These are phyloP conservation scores for Neotragus pygmaeus DNA, from an alignment of 2,113 vertebrate genomes.

Conservation along the genomic window DNA sequence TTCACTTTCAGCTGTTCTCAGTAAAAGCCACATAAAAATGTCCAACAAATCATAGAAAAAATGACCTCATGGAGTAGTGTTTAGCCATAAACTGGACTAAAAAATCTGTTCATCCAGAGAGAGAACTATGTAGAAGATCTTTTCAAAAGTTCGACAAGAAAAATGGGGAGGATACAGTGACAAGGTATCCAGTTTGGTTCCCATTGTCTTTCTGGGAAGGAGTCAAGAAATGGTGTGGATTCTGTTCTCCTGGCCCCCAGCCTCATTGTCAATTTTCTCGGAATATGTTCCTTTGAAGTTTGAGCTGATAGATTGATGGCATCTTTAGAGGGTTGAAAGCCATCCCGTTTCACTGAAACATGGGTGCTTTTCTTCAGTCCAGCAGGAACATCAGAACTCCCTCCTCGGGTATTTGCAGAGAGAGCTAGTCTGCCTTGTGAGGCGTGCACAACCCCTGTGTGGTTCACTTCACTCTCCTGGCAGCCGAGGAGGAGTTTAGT, in stretches of 20 bases:
- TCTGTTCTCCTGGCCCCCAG: background rate
- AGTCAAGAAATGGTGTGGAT: conserved; percentile 5
- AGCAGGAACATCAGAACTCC: background rate
- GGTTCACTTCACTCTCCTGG: background rate
- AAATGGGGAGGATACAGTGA: background rate
- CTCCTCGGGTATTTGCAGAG: background rate
- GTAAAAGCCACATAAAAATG: conserved; percentile 63
- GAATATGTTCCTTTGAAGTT: conserved; percentile 56
- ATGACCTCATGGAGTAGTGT: conserved; percentile 38
- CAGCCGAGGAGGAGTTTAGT: background rate
- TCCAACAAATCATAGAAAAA: conserved; percentile 68
- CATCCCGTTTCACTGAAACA: conserved; percentile 36
- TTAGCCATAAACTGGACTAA: conserved; percentile 52
- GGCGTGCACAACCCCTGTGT: background rate
- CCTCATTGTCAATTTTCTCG: conserved; percentile 41
- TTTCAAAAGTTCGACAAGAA: conserved; percentile 47
- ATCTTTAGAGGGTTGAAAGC: conserved; percentile 7
- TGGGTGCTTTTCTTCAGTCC: conserved; percentile 10
- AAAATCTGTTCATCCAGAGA: conserved; percentile 48
- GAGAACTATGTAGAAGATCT: background rate
- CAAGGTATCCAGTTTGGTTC: background rate
- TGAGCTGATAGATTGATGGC: conserved; percentile 38
- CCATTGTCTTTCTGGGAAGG: conserved; percentile 23
- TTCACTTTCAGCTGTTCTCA: conserved; percentile 64
- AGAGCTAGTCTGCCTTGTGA: background rate